Evolutionary conservation across 2,113 vertebrate genomes (phyloP).

Genomic region (Grammomys surdaster): DNA sequence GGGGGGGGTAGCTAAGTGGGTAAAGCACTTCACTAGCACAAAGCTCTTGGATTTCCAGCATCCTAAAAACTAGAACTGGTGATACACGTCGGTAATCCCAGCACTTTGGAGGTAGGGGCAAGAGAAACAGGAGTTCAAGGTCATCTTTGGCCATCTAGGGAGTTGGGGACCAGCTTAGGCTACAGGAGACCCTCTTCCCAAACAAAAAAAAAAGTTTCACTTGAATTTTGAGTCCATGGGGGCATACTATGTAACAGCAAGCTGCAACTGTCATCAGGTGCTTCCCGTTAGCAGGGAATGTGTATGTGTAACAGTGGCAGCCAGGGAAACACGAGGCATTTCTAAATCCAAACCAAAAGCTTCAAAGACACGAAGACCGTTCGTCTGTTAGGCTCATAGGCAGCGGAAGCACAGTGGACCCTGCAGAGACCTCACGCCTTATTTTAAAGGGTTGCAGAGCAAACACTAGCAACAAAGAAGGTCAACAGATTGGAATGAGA

Average conservation of each 20-base stretch:
- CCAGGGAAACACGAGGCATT: neutral
- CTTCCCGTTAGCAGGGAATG: neutral
- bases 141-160: neutral
- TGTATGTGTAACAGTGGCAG: rapidly evolving
- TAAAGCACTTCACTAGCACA: neutral
- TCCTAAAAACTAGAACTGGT: neutral
- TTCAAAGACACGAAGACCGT: neutral
- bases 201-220: neutral
- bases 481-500: neutral
- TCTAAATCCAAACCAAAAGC: too few species aligned
- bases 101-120: neutral
- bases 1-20: neutral
- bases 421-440: neutral
- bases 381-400: neutral
- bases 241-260: neutral
- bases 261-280: too few species aligned
- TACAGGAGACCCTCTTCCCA: neutral
- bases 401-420: neutral
- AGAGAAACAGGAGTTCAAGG: neutral
- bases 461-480: too few species aligned
- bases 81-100: neutral
- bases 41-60: neutral
- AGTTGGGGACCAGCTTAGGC: neutral
- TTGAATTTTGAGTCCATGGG: neutral
- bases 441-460: neutral